These are phyloP conservation scores for Lithobates sylvaticus DNA, from an alignment of 2,797 vertebrate genomes.

Conservation along the genomic window DNA sequence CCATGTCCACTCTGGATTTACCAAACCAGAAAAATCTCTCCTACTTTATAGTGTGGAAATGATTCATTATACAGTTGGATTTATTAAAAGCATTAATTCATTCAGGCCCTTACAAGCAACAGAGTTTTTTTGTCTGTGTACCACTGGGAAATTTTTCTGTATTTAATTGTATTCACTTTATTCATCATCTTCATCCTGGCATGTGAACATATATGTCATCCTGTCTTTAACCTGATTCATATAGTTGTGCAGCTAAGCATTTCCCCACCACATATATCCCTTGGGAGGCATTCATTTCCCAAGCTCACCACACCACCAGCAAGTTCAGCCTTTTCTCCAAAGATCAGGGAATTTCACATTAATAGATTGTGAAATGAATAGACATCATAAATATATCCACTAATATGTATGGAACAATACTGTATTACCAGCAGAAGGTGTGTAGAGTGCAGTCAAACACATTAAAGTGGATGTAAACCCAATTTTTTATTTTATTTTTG, in stretches of 20 bases:
- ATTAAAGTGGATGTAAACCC: too few relatives aligned
- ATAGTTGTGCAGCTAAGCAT: background rate
- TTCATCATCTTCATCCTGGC: background rate
- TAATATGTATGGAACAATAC: too few relatives aligned
- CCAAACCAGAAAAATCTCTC: background rate
- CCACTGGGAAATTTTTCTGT: slow-evolving; percentile 17
- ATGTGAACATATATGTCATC: background rate
- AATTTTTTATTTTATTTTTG: too few relatives aligned
- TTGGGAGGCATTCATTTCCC: background rate
- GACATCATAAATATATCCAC: background rate
- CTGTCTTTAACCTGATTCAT: slow-evolving; percentile 12
- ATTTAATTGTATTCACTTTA: background rate
- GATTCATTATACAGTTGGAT: slow-evolving; percentile 27
- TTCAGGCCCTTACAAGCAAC: background rate
- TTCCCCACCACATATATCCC: background rate
- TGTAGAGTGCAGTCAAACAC: too few relatives aligned
- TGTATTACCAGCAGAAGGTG: too few relatives aligned
- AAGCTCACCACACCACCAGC: background rate
- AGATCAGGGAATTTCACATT: background rate
- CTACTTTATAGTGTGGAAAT: background rate
- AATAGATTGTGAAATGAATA: background rate
- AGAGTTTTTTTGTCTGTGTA: background rate
- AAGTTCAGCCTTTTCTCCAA: background rate
- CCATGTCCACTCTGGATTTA: background rate
- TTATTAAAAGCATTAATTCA: slow-evolving; percentile 38